Conservation (phyloP, 2,113 vertebrate species). For the Phaethornis superciliosus region DNA sequence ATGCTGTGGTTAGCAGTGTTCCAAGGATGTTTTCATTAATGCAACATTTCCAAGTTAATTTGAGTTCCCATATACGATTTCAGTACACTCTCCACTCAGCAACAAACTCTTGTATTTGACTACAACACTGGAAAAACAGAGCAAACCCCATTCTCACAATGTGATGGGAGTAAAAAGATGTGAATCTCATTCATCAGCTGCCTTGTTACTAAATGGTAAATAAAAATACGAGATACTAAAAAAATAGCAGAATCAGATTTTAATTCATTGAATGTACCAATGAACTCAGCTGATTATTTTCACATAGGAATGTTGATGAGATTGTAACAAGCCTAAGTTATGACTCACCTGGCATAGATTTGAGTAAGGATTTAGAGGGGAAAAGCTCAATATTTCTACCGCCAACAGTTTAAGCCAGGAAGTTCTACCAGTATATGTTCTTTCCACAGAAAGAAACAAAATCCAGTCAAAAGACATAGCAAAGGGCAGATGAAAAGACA, state of each 20-base stretch:
- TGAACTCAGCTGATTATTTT: not conserved
- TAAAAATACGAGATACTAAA: not conserved
- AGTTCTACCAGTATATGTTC: not conserved
- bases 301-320: not conserved
- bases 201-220: not conserved
- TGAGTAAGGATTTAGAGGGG: not conserved
- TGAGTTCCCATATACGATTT: not conserved
- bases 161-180: not conserved
- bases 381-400: not conserved
- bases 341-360: slow-evolving; percentile 5
- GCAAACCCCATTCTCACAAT: not conserved
- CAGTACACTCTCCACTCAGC: not conserved
- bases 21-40: not conserved
- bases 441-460: slow-evolving; percentile 13
- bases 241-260: not conserved
- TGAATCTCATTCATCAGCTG: not conserved
- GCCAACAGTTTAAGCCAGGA: slow-evolving; percentile 1
- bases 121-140: not conserved
- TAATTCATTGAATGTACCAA: not conserved
- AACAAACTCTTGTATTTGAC: not conserved
- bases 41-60: not conserved
- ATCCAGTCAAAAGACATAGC: not conserved
- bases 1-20: not conserved
- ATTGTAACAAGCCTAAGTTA: not conserved
- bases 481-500: not conserved